Conservation (phyloP, 2,888 invertebrate species). For the Ichneumoninae sp. region DNA sequence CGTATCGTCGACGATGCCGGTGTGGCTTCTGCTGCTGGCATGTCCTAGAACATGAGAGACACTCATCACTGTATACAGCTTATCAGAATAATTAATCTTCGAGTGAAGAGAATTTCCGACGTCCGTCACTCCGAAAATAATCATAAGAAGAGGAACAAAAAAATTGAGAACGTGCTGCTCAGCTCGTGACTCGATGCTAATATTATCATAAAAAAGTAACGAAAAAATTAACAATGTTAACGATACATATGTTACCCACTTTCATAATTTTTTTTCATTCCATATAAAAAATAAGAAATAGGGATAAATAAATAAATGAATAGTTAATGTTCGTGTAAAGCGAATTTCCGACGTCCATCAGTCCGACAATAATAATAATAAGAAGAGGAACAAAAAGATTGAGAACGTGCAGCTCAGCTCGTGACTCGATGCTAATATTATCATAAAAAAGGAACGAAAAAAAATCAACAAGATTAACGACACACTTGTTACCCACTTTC, state of each 20-base stretch:
- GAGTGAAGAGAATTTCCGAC: background rate
- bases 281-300: background rate
- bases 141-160: background rate
- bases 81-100: slow-evolving; percentile 14
- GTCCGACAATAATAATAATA: background rate
- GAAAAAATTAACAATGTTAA: background rate
- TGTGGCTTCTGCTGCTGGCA: background rate
- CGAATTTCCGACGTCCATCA: background rate
- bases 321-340: background rate
- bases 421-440: background rate
- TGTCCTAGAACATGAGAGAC: background rate
- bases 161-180: background rate
- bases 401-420: background rate
- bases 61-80: background rate
- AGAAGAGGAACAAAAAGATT: background rate
- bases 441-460: background rate
- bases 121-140: background rate
- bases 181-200: background rate
- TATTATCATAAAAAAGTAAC: background rate
- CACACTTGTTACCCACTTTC: background rate
- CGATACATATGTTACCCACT: background rate
- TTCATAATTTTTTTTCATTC: background rate
- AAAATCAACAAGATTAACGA: background rate
- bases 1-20: background rate
- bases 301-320: background rate